Conservation (phyloP, 1,140 invertebrate genomes). For the Paralvinella palmiformis region DNA sequence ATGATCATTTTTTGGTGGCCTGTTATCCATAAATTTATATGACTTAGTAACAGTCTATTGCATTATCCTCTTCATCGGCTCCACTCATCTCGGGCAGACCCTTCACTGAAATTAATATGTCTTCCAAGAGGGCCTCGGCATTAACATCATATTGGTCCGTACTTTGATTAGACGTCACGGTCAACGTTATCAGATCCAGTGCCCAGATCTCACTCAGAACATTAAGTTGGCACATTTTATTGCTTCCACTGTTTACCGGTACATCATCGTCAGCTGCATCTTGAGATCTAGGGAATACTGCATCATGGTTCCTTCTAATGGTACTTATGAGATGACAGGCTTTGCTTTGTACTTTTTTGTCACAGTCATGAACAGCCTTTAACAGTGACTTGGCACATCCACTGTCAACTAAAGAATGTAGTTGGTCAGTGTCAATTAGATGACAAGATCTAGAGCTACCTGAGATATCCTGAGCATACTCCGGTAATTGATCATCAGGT, state of each 20-base stretch:
- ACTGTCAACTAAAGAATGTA: not conserved
- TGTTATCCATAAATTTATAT: not conserved
- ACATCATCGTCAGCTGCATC: not conserved
- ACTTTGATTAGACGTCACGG: not conserved
- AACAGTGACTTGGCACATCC: not conserved
- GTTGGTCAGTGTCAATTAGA: not conserved
- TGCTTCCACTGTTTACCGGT: not conserved
- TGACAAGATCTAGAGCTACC: not conserved
- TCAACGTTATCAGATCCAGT: not conserved
- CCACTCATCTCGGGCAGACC: not conserved
- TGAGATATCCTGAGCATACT: not conserved
- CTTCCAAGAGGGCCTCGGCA: constrained; percentile 20
- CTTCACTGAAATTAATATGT: constrained; percentile 18
- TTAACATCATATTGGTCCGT: constrained; percentile 21
- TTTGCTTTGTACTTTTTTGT: not conserved
- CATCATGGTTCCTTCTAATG: not conserved
- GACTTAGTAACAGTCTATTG: constrained; percentile 24
- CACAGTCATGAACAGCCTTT: not conserved
- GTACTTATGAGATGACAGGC: not conserved
- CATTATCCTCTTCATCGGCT: constrained; percentile 20
- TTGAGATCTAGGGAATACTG: not conserved
- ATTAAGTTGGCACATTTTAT: not conserved
- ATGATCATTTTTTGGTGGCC: not conserved
- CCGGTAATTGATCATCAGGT: not conserved
- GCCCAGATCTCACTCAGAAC: not conserved